Base-by-base conservation (phyloP, 2,113 vertebrate species). In the Butorides virescens region DNA sequence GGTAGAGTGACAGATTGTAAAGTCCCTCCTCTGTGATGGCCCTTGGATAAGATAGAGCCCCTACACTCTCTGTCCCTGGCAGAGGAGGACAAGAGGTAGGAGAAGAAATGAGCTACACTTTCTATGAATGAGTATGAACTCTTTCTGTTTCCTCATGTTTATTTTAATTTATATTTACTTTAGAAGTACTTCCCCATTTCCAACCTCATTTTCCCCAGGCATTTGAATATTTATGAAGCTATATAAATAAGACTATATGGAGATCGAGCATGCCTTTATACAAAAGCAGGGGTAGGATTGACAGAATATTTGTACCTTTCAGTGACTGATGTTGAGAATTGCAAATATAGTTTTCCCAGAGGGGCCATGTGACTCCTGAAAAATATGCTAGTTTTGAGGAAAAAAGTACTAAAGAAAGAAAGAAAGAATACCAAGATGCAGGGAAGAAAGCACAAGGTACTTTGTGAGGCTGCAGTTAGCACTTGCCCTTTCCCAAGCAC, bases 281-380 rank as follows among this genome's bases (percentile, higher is more conserved):
- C 39, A 92, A 89, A 93, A 5, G 0, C 32, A 73, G 34, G 30
- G 32, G 22, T 65, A 79, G 39, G 46, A 73, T 29, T 93, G 78
- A 85, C 80, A 94, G 76, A 81, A 61, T 90, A 95, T 88, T 91
- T 86, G 44, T 84, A 79, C 44, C 75, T 92, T 94, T 77, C 34
- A 52, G 34, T 90, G 68, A 70, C 36, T 95, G 77, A 85, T 58
- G 44, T 46, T 55, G 13, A 97, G 85, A 93, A 92, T 47, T 85
- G 42, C 55, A 95, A 92, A 86, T 72, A 70, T 34, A 58, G 44
- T 93, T 86, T 90, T 96, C 87, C 44, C 78, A 83, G 47, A 75
- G 59, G 81, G 30, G 8, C 10, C 13, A 44, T 8, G 34, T 47
- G 39, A 53, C 62, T 95, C 22, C 59, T 83, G 42, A 78, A 88